These are phyloP conservation scores for Isoperla grammatica DNA, from an alignment of 2,888 invertebrate genomes.

Conservation along the genomic window DNA sequence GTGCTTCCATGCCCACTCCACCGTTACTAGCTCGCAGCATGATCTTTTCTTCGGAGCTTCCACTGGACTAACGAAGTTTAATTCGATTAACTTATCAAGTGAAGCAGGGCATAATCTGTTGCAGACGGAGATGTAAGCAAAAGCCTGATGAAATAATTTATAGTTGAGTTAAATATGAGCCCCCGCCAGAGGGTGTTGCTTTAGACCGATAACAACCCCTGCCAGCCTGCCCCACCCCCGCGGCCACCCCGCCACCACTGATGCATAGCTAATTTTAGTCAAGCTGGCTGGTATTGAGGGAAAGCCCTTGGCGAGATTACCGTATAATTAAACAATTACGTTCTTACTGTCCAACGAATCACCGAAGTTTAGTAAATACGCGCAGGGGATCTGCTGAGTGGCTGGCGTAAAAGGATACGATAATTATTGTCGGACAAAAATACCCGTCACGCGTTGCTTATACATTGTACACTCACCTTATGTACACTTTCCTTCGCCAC, in stretches of 20 bases:
- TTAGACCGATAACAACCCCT: background rate
- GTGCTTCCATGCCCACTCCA: too few relatives aligned
- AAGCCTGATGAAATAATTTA: slow-evolving; percentile 6
- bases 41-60: too few relatives aligned
- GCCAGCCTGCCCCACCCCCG: background rate
- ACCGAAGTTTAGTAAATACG: too few relatives aligned
- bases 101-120: background rate
- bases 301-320: background rate
- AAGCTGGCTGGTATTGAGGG: slow-evolving; percentile 6
- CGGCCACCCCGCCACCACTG: background rate
- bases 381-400: too few relatives aligned
- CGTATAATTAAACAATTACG: slow-evolving; percentile 16
- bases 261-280: slow-evolving; percentile 4
- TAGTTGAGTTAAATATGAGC: slow-evolving; percentile 3
- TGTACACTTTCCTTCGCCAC: too few relatives aligned
- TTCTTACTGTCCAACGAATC: too few relatives aligned
- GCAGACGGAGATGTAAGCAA: background rate
- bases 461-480: too few relatives aligned
- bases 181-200: background rate
- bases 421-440: too few relatives aligned
- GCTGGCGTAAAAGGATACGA: too few relatives aligned
- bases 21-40: too few relatives aligned
- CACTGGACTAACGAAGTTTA: background rate
- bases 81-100: slow-evolving; percentile 9
- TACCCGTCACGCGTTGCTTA: too few relatives aligned